Percentiles rank a stretch among this genome's conserved stretches.
Evolutionary conservation across 2,888 invertebrate genomes (phyloP).

Genomic region (Tanytarsus gracilentus): DNA sequence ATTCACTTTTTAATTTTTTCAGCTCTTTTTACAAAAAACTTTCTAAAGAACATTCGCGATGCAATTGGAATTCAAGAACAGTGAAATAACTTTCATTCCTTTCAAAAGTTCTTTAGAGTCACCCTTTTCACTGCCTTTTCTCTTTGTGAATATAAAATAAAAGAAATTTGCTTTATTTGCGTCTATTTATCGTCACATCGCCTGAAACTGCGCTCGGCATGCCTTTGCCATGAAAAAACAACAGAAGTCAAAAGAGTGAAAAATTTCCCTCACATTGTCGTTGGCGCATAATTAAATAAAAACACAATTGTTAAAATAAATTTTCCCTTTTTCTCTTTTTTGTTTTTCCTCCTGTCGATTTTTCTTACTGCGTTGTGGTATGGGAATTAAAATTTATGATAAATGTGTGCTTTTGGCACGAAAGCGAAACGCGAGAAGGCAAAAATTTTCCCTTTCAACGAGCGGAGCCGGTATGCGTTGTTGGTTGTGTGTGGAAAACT

Average conservation of each 20-base stretch:
- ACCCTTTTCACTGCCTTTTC: background rate
- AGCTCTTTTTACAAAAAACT: no score
- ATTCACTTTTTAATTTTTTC: no score
- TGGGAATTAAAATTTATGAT: slow-evolving; percentile 11
- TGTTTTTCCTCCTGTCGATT: background rate
- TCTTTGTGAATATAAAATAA: background rate
- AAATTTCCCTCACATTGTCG: background rate
- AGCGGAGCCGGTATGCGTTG: no score
- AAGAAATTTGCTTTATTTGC: background rate
- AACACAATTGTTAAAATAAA: slow-evolving; percentile 22
- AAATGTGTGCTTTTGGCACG: slow-evolving; percentile 23
- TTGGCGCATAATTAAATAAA: slow-evolving; percentile 11
- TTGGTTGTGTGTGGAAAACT: background rate
- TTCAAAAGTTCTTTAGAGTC: no score
- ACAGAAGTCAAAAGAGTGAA: background rate
- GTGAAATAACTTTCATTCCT: no score
- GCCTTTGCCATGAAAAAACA: background rate
- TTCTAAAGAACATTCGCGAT: no score
- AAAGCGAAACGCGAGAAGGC: background rate
- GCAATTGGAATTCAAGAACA: no score
- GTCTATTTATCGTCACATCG: background rate
- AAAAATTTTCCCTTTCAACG: slow-evolving; percentile 14
- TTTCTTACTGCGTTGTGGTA: background rate
- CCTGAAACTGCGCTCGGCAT: background rate
- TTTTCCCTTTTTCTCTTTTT: background rate